Conservation (phyloP, 2,888 invertebrate species). For the Nesidiocoris tenuis region DNA sequence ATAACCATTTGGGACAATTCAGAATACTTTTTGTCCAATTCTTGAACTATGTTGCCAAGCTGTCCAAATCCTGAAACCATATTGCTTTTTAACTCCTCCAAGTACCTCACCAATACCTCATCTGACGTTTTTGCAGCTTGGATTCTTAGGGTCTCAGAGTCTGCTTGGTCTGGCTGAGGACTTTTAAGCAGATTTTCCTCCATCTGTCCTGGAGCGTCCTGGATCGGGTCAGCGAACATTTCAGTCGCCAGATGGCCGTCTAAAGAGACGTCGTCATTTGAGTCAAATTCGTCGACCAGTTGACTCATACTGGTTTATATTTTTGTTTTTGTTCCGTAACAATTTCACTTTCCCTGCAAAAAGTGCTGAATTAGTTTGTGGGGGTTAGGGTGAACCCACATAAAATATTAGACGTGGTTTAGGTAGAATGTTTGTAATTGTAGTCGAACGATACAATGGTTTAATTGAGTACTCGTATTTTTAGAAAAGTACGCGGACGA, state of each 20-base stretch:
- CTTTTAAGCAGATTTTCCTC: neutral
- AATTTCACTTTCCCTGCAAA: no score
- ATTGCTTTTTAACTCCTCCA: neutral
- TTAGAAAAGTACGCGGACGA: no score
- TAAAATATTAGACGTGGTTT: no score
- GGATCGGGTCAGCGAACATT: neutral
- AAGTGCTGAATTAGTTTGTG: no score
- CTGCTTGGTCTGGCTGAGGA: neutral
- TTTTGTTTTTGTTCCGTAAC: no score
- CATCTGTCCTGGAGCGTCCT: neutral
- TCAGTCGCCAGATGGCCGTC: neutral
- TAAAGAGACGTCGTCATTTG: no score
- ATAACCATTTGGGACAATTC: neutral
- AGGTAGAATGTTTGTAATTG: no score
- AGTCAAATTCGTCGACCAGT: no score
- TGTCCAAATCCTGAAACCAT: neutral
- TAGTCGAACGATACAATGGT: no score
- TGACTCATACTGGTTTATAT: no score
- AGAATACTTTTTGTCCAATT: neutral
- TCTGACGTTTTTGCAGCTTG: slow-evolving; percentile 10
- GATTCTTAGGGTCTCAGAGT: neutral
- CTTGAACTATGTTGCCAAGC: neutral
- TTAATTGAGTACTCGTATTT: no score
- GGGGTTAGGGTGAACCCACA: no score
- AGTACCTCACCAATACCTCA: slow-evolving; percentile 12